Evolutionary conservation across 1,140 invertebrate species (phyloP).

Genomic region (Andricus grossulariae): DNA sequence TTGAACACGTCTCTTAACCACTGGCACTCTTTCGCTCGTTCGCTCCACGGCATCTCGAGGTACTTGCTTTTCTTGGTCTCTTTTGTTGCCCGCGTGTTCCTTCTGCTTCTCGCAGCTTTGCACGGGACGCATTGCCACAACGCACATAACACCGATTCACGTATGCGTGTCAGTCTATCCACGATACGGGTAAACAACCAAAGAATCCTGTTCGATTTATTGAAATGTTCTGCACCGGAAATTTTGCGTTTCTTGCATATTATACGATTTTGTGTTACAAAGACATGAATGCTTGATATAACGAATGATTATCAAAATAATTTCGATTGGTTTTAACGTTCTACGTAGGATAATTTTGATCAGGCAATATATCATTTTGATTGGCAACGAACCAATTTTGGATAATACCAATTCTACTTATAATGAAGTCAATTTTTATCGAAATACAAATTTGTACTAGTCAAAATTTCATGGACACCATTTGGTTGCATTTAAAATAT

Average conservation of each 20-base stretch:
- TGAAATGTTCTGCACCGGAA: constrained; percentile 15
- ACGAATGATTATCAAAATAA: background rate
- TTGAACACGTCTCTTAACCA: constrained; percentile 50
- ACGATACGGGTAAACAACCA: constrained; percentile 24
- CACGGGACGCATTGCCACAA: constrained; percentile 36
- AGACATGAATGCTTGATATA: background rate
- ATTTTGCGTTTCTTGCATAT: constrained; percentile 21
- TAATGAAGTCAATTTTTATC: too few relatives aligned
- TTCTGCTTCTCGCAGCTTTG: constrained; percentile 42
- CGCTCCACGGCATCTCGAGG: constrained; percentile 43
- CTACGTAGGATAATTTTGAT: too few relatives aligned
- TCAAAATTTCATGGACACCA: too few relatives aligned
- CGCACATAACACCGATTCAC: constrained; percentile 15
- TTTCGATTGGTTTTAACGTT: background rate
- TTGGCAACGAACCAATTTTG: too few relatives aligned
- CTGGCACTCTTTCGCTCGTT: constrained; percentile 48
- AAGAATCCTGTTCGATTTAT: constrained; percentile 28
- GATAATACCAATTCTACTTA: too few relatives aligned
- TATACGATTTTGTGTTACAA: background rate
- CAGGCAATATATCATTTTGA: too few relatives aligned
- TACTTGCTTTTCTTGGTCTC: constrained; percentile 44
- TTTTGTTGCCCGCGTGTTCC: constrained; percentile 52
- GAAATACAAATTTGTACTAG: too few relatives aligned
- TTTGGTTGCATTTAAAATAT: too few relatives aligned
- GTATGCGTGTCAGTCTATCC: constrained; percentile 14